A percentile compares a stretch with the other conserved stretches of the same genome.
Evolutionary conservation across 2,113 vertebrate species (phyloP).

Genomic region (Pollachius pollachius): DNA sequence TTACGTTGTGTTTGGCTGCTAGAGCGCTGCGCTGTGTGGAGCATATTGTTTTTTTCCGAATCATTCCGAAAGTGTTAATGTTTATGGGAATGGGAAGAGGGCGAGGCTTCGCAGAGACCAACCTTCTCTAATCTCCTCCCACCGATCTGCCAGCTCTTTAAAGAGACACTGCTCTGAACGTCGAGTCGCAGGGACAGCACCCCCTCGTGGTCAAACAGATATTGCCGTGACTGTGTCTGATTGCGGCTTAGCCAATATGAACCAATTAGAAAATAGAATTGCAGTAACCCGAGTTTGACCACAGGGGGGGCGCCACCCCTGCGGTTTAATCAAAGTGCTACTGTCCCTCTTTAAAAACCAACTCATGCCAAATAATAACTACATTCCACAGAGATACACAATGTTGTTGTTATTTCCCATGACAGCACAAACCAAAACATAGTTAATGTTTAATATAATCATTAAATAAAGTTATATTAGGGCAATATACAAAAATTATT

Average conservation of each 20-base stretch:
- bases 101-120: no score
- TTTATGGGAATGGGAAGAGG: background rate
- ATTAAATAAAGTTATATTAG: conserved; percentile 69
- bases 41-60: conserved; percentile 18
- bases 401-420: conserved; percentile 57
- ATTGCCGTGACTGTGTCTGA: no score
- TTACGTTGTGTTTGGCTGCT: conserved; percentile 33
- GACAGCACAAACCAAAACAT: conserved; percentile 74
- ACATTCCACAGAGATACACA: conserved; percentile 58
- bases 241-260: no score
- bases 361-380: conserved; percentile 21
- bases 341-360: conserved; percentile 32
- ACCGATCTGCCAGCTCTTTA: no score
- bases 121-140: no score
- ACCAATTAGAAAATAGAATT: background rate
- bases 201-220: no score
- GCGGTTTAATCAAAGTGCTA: background rate
- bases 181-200: no score
- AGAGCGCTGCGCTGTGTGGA: conserved; percentile 10
- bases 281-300: background rate
- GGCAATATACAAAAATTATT: conserved; percentile 58
- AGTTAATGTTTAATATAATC: conserved; percentile 61
- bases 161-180: no score
- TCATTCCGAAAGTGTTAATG: background rate
- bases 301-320: background rate